Evolutionary conservation across 2,888 invertebrate genomes (phyloP), one percentile per base, ranked within the genome.

Genomic region (Parascotia fuliginaria): DNA sequence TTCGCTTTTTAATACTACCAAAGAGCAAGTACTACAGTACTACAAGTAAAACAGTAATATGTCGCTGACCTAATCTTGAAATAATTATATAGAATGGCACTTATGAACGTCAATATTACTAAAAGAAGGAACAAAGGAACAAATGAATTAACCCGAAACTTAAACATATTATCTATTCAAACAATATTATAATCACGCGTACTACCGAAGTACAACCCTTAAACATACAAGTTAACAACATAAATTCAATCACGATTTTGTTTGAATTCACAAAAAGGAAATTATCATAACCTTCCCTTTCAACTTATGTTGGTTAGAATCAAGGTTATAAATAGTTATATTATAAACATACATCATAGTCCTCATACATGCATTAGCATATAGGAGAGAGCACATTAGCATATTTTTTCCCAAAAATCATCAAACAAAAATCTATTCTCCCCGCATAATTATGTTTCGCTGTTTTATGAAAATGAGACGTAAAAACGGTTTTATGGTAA

Each of bases 371-470:
- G 71, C 72, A 87, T 89, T 86, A 85, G 73, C 85, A 88, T 88
- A 86, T 71, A 79, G 73, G 73, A 39, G 36, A 29, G 40, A 33
- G 44, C 3, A 52, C 54, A 86, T 89, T 87, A 83, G 78, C 87
- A 87, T 89, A 87, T 85, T 82, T 75, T 77, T 76, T 64, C 74
- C 80, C 77, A 84, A 83, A 87, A 88, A 87, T 88, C 85, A 77
- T n/a, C n/a, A n/a, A n/a, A n/a, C n/a, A n/a, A n/a, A 60, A 74
- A 75, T 72, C 65, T 73, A 76, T 73, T 75, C 65, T 62, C 58
- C 73, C 77, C 75, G 79, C 73, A 82, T 87, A 87, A 89, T 87
- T 83, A 83, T 75, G 73, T 71, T 63, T 52, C 65, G 69, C 73
- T 74, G 84, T 76, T 88, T 85, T 79, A 86, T 85, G 78, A 86